Evolutionary conservation across 2,888 invertebrate genomes (phyloP), one percentile per base, ranked within the genome.

Genomic region (Caenorhabditis sp.): DNA sequence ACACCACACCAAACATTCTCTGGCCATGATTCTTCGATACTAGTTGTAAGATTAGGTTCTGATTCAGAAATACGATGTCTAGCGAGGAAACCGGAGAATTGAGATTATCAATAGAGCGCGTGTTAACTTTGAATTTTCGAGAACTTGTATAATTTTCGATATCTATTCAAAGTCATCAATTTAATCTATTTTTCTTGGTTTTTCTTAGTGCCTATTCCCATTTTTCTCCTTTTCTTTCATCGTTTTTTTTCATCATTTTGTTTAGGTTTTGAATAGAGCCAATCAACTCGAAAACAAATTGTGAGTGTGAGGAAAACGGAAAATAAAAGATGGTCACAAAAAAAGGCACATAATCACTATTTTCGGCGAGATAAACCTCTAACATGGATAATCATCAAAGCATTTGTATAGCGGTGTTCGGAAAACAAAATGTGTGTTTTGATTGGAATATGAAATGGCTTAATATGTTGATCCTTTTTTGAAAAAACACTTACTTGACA

Each of bases 201-300:
- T 43, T 43, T 17, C 14, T 43, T 43, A 6, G 17, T 10, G 6
- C 14, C 43, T 14, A 10, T 10, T 43, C 14, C 43, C 17, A 10
- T 17, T 43, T 43, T 43, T 43, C 17, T 14, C 12, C 36, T 36
- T 5, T 43, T 17, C 17, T 43, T 43, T 17, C 17, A 17, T 43
- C 43, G 43, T 43, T 43, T 43, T 43, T n/a, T 43, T 43, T 43
- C 43, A 43, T 43, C 43, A 43, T 43, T 43, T 43, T 43, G 43
- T 43, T 43, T 43, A 43, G 43, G 43, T 43, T n/a, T 43, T 43
- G 43, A 43, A 43, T 43, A 43, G 43, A 43, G 43, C 43, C 43
- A 43, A 43, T 43, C 43, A 43, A 43, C 43, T 43, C 43, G 43
- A 43, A 43, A 43, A 43, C 43, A 43, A 43, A 43, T 43, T 43